These are phyloP conservation scores for Hydropsyche tenuis DNA, from an alignment of 1,140 invertebrate genomes.

Conservation along the genomic window DNA sequence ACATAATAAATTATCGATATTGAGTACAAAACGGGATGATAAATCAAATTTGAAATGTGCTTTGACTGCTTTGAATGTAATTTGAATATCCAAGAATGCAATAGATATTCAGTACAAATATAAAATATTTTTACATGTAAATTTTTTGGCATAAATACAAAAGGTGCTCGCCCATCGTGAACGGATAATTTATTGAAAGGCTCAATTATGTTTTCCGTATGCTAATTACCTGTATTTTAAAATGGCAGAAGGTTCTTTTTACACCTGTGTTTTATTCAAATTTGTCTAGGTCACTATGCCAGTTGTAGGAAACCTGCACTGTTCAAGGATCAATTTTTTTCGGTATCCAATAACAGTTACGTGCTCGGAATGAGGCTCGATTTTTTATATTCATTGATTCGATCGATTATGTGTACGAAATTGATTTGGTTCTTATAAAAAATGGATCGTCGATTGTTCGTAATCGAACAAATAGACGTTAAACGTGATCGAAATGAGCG, in stretches of 20 bases:
- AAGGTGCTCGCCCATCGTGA: too few relatives aligned
- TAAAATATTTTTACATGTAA: too few relatives aligned
- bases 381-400: not conserved
- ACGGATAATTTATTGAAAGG: too few relatives aligned
- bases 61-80: too few relatives aligned
- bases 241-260: conserved; percentile 9
- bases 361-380: not conserved
- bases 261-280: not conserved
- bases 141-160: too few relatives aligned
- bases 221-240: not conserved
- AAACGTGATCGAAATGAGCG: not conserved
- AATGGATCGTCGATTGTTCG: too few relatives aligned
- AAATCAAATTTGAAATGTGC: too few relatives aligned
- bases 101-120: too few relatives aligned
- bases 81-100: too few relatives aligned
- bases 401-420: conserved; percentile 7
- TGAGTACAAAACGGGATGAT: too few relatives aligned
- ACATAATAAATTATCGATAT: too few relatives aligned
- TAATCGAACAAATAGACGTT: not conserved
- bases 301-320: not conserved
- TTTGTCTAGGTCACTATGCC: conserved; percentile 27
- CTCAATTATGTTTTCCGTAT: not conserved
- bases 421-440: not conserved
- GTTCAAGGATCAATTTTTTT: conserved; percentile 15
- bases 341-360: conserved; percentile 4